phyloP scores from a whole-genome alignment of 2,888 invertebrate species.

The Pelosia muscerda region DNA sequence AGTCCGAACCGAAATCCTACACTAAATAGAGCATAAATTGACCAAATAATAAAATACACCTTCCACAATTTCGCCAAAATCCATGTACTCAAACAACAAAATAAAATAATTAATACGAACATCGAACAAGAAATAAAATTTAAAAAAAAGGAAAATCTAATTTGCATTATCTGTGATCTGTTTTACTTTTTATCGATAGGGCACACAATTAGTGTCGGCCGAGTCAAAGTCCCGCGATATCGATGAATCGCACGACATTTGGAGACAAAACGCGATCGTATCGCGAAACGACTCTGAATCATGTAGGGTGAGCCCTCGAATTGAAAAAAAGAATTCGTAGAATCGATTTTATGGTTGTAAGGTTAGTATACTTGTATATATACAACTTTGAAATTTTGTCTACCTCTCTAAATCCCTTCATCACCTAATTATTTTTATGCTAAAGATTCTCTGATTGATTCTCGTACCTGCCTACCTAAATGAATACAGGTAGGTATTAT shows the following conservation, averaged over 20 bases:
- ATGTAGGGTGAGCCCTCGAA: constrained; percentile 45
- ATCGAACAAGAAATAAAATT: constrained; percentile 26
- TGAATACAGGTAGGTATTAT: not conserved
- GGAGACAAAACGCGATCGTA: constrained; percentile 82
- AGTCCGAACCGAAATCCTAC: not conserved
- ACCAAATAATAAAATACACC: too few species aligned
- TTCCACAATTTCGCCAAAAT: not conserved
- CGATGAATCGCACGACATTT: constrained; percentile 77
- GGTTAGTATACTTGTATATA: too few species aligned
- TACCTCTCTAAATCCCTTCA: too few species aligned
- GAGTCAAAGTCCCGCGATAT: constrained; percentile 72
- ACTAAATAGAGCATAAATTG: not conserved
- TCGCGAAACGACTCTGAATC: constrained; percentile 55
- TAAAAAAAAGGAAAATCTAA: constrained; percentile 49
- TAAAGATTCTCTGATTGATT: not conserved
- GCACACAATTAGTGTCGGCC: constrained; percentile 82
- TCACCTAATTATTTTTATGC: too few species aligned
- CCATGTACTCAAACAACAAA: constrained; percentile 18
- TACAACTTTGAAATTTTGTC: too few species aligned
- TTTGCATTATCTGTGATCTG: constrained; percentile 68
- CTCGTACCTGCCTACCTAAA: too few species aligned
- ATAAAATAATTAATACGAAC: constrained; percentile 31
- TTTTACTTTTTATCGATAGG: constrained; percentile 70
- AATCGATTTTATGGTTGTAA: constrained; percentile 5
- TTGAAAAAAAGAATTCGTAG: not conserved